Percentiles rank a stretch among this genome's conserved stretches.
Evolutionary conservation across 2,797 vertebrate species (phyloP).

Genomic region (Characodon lateralis): DNA sequence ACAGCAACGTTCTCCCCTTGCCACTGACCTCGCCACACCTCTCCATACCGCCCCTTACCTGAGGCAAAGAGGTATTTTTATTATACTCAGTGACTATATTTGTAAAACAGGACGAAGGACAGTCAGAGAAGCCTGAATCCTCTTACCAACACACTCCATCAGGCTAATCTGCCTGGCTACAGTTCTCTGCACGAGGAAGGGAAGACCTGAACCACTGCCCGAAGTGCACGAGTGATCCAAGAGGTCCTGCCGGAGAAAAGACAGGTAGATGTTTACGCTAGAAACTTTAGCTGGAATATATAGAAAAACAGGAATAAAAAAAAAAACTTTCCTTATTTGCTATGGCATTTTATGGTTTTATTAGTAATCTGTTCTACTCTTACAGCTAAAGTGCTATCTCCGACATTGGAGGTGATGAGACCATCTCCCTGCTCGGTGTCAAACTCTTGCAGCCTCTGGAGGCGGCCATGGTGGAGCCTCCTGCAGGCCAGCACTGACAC

Average conservation of each 20-base stretch:
- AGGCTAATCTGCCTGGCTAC: constrained; percentile 86
- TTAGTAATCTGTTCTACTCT: constrained; percentile 1
- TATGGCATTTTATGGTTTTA: neutral
- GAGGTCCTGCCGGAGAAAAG: constrained; percentile 73
- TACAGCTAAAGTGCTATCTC: constrained; percentile 85
- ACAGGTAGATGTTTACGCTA: neutral
- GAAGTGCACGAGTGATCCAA: constrained; percentile 85
- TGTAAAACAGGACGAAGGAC: neutral
- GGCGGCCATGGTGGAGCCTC: constrained; percentile 76
- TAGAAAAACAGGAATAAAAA: neutral
- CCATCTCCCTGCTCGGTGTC: constrained; percentile 82
- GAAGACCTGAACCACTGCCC: constrained; percentile 85
- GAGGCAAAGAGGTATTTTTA: neutral
- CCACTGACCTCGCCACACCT: constrained; percentile 88
- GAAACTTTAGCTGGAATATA: neutral
- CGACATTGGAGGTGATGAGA: constrained; percentile 82
- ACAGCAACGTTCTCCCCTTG: constrained; percentile 87
- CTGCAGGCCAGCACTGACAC: constrained; percentile 76
- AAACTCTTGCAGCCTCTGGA: constrained; percentile 79
- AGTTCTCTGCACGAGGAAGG: constrained; percentile 86
- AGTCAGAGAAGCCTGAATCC: neutral
- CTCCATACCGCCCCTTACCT: constrained; percentile 86
- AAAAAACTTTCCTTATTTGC: neutral
- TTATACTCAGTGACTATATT: neutral
- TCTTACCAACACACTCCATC: constrained; percentile 85